Percentiles rank a stretch among this genome's conserved stretches.
phyloP scores from a whole-genome alignment of 1,140 invertebrate species.

The Hyles vespertilio region DNA sequence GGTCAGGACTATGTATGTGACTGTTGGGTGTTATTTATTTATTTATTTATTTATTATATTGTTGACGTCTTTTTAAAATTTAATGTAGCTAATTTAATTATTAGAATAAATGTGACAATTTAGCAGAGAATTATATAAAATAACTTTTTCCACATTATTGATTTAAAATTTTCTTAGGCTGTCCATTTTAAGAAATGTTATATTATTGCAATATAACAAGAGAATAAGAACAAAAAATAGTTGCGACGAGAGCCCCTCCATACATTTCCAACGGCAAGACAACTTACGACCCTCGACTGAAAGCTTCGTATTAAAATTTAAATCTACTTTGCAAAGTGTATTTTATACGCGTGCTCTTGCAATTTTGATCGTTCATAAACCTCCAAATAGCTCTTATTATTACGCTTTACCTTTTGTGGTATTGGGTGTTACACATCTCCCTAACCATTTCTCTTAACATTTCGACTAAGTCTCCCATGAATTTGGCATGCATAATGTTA shows the following conservation, averaged over 20 bases:
- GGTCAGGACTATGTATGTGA: no score
- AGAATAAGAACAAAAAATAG: background rate
- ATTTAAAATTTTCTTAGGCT: no score
- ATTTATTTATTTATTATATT: no score
- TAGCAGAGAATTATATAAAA: no score
- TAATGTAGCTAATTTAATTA: no score
- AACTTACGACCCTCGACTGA: conserved; percentile 70
- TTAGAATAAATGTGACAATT: no score
- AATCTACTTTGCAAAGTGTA: conserved; percentile 75
- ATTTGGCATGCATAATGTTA: conserved; percentile 68
- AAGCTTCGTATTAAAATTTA: conserved; percentile 75
- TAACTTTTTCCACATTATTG: no score
- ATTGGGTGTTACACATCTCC: conserved; percentile 66
- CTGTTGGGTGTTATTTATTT: no score
- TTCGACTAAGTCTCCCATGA: conserved; percentile 61
- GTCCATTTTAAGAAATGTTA: conserved; percentile 2
- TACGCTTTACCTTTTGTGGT: conserved; percentile 65
- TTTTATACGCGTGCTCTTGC: conserved; percentile 74
- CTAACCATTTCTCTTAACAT: conserved; percentile 51
- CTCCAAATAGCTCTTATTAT: conserved; percentile 69
- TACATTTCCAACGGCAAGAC: conserved; percentile 60
- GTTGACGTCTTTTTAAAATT: no score
- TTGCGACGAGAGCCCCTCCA: conserved; percentile 36
- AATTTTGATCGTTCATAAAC: conserved; percentile 75
- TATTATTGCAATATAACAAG: background rate